Evolutionary conservation across 2,113 vertebrate species (phyloP).

Genomic region (Grallaria varia): DNA sequence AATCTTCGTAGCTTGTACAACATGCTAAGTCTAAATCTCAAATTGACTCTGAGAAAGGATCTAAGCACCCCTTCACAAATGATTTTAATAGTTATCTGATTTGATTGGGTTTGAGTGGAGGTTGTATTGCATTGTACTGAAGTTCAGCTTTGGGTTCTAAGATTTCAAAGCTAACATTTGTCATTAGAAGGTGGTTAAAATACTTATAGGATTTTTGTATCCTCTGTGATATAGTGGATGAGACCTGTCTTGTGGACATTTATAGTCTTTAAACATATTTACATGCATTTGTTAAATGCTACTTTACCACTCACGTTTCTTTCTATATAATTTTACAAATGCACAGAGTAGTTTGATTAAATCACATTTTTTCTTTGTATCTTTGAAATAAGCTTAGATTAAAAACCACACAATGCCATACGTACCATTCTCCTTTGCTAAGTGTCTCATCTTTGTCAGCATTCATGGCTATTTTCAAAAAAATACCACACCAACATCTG

Average conservation of each 20-base stretch:
- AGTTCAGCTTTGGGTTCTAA: neutral
- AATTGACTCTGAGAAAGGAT: neutral
- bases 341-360: neutral
- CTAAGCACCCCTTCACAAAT: neutral
- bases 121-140: neutral
- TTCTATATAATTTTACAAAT: neutral
- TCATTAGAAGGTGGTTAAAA: neutral
- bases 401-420: neutral
- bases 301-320: neutral
- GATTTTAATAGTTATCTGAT: neutral
- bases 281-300: neutral
- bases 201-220: neutral
- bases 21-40: neutral
- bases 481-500: neutral
- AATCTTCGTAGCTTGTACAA: neutral
- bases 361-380: neutral
- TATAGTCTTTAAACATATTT: neutral
- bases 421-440: neutral
- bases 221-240: neutral
- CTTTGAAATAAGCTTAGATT: neutral
- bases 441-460: neutral
- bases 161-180: neutral
- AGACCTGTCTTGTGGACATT: neutral
- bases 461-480: neutral
- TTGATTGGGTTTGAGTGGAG: neutral